Base-by-base conservation (phyloP, 2,888 invertebrate species). In the Dryomyza anilis region DNA sequence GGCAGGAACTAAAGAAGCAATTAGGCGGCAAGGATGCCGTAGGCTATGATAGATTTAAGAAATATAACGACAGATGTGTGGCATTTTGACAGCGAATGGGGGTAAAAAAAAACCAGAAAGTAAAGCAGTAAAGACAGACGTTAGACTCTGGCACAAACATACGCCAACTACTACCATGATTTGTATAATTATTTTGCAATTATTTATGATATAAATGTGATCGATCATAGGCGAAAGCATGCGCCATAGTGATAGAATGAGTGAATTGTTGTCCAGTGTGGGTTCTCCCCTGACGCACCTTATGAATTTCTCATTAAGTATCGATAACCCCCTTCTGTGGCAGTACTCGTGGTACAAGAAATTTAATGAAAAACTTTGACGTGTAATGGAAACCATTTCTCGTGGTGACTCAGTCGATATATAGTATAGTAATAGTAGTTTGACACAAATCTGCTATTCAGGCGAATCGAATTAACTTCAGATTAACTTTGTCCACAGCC, bases 401-500 rank as follows among this genome's bases (percentile, higher is more conserved):
- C 61, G 69, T 67, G 67, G 65, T 64, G 69, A 58, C 58, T 58
- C 52, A 43, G 43, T 19, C 33, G n/a, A n/a, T n/a, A n/a, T n/a
- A 19, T 39, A 16, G 14, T 45, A 21, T 33, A 53, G 50, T 46
- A 45, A 36, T 19, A 48, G 27, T 16, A 33, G 33, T 39, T 64
- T 64, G 64, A 64, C 64, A 60, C 25, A 59, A 60, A 64, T 64
- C 64, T 53, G 64, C 61, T 57, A 48, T 68, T 70, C 69, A 66
- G 66, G 68, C 69, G 69, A 72, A 70, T 69, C 71, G 68, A 72
- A 72, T 72, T 72, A 72, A 72, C 71, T 72, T 70, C 70, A 68
- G 71, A 72, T 72, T 72, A 70, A 72, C 70, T 70, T 68, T 70
- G 67, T 62, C 67, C 12, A 46, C n/a, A n/a, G n/a, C n/a, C n/a